phyloP scores from a whole-genome alignment of 1,140 invertebrate genomes.

The Hesperophylax magnus region DNA sequence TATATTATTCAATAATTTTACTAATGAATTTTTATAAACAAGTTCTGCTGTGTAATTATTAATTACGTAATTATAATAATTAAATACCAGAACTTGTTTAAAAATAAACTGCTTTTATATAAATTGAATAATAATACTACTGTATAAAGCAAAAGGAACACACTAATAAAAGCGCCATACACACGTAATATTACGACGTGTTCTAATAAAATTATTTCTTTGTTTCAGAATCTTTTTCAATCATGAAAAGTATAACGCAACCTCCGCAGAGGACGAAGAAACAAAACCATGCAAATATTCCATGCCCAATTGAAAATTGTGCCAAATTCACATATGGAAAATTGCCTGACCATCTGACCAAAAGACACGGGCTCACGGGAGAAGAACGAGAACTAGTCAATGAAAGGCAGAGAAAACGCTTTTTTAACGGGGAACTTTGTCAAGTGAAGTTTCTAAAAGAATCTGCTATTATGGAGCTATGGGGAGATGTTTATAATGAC shows the following conservation, averaged over 20 bases:
- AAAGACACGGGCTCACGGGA: conserved; percentile 68
- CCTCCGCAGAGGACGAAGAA: conserved; percentile 65
- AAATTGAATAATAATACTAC: too few relatives aligned
- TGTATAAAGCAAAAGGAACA: too few relatives aligned
- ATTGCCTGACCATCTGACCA: conserved; percentile 68
- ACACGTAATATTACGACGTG: too few relatives aligned
- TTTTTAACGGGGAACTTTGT: conserved; percentile 70
- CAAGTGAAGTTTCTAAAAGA: conserved; percentile 70
- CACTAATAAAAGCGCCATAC: too few relatives aligned
- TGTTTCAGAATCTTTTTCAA: conserved; percentile 58
- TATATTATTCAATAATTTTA: too few relatives aligned
- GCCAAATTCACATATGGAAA: conserved; percentile 70
- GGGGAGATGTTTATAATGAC: conserved; percentile 69
- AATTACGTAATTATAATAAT: too few relatives aligned
- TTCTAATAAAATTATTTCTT: conserved; percentile 29
- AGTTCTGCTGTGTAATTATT: too few relatives aligned
- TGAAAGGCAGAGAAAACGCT: conserved; percentile 69
- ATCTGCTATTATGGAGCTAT: conserved; percentile 68
- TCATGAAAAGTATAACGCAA: conserved; percentile 44
- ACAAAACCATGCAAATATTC: conserved; percentile 70
- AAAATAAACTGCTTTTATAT: too few relatives aligned
- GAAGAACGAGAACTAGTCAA: conserved; percentile 68
- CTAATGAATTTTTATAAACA: too few relatives aligned
- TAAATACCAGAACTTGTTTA: too few relatives aligned
- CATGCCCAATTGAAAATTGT: conserved; percentile 70